Base-by-base conservation (phyloP, 2,113 vertebrate genomes). In the Rhinopomastus cyanomelas region DNA sequence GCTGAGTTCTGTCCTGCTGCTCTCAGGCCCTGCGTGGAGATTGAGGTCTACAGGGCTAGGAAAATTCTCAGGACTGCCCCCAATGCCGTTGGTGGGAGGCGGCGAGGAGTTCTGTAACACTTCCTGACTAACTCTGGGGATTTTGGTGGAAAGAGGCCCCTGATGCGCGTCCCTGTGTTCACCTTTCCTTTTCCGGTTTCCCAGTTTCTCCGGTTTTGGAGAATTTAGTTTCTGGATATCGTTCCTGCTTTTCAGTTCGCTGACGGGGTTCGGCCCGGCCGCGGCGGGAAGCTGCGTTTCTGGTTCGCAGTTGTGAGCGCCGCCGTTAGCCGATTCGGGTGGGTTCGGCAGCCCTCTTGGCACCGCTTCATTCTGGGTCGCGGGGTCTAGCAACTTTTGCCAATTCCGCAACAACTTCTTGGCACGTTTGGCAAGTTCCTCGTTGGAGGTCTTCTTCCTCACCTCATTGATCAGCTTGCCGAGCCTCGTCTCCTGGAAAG, bases 401-500 rank as follows among this genome's bases (percentile, higher is more conserved):
- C 99, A 99, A 95, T 97, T 98, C 62, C 98, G 96, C 67, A 99
- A 95, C 76, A 99, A 97, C 88, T 98, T 98, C 96, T 99, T 99
- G 89, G 98, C 98, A 86, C 99, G 97, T 96, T 98, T 99, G 65
- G 98, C 99, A 14, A 99, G 98, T 75, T 99, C 98, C 88, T 99
- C 98, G 5, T 99, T 98, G 96, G 98, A 98, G 5, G 98, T 99
- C 88, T 99, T 99, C 96, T 99, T 99, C 59, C 99, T 97, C 85
- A 99, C 97, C 53, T 99, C 99, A 32, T 99, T 99, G 96, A 99
- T 99, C 21, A 99, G 97, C 95, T 99, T 99, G 67, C 99, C 99
- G 10, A 99, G 98, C 39, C 99, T 98, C 0, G 99, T 99, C 97
- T 99, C 98, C 99, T 99, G 56, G 7, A 92, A 92, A 71, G 69